Conservation (phyloP, 64 coral and sea anemone genomes). For the Montipora foliosa region DNA sequence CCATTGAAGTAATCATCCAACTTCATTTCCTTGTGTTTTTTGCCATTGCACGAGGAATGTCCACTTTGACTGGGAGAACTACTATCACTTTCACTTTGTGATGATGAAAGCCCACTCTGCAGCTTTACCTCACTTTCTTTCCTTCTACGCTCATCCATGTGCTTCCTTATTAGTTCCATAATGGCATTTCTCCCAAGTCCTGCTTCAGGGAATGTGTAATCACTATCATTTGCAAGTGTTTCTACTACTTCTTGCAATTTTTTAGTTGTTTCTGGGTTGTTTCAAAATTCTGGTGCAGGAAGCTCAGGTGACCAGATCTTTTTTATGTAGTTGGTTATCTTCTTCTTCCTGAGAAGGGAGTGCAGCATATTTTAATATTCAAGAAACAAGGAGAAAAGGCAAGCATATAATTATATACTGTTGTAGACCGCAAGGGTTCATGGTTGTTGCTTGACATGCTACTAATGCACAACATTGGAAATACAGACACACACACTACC, state of each 20-base stretch:
- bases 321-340: slow-evolving; percentile 70
- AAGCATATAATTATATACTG: no score
- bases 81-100: not conserved
- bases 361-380: not conserved
- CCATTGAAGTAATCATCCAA: not conserved
- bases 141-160: slow-evolving; percentile 66
- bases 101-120: not conserved
- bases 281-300: slow-evolving; percentile 63
- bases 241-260: slow-evolving; percentile 49
- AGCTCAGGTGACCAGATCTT: slow-evolving; percentile 21
- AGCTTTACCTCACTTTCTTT: not conserved
- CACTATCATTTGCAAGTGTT: slow-evolving; percentile 44
- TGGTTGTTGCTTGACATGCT: no score
- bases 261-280: slow-evolving; percentile 47
- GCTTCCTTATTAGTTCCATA: slow-evolving; percentile 61
- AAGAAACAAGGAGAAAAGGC: not conserved
- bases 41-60: not conserved
- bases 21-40: not conserved
- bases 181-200: slow-evolving; percentile 72
- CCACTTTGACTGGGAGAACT: not conserved
- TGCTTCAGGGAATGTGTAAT: slow-evolving; percentile 59
- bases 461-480: no score
- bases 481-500: no score
- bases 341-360: slow-evolving; percentile 34
- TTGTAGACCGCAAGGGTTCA: no score